These are phyloP conservation scores for Thomomys bottae DNA, from an alignment of 2,113 vertebrate species.

Conservation along the genomic window DNA sequence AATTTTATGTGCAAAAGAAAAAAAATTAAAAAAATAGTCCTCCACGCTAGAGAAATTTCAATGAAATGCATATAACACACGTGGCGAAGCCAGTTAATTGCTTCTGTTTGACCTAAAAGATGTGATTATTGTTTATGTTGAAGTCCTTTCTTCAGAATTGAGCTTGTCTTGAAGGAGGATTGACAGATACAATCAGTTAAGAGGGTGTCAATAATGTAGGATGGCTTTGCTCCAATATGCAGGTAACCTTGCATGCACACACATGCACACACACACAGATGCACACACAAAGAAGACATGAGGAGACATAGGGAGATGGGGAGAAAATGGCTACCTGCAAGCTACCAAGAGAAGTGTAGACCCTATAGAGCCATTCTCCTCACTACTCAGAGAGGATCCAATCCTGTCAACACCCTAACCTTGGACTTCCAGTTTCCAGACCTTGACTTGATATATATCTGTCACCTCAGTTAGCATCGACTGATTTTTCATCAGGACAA, in stretches of 20 bases:
- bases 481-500: too few species aligned
- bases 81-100: too few species aligned
- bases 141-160: background rate
- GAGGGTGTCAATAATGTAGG: too few species aligned
- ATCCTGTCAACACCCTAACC: background rate
- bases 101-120: background rate
- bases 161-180: background rate
- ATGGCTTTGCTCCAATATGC: background rate
- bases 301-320: background rate
- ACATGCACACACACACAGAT: too few species aligned
- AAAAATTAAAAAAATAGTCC: too few species aligned
- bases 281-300: background rate
- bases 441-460: background rate
- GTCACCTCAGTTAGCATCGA: too few species aligned
- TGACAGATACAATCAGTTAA: background rate
- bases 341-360: background rate
- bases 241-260: background rate
- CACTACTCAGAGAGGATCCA: background rate
- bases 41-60: background rate
- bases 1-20: background rate
- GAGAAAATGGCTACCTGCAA: background rate
- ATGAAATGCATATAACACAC: too few species aligned
- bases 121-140: too few species aligned
- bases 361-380: background rate
- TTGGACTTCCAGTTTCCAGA: background rate